Percentiles rank a stretch among this genome's conserved stretches.
Evolutionary conservation across 2,797 vertebrate species (phyloP).

Genomic region (Sternotherus odoratus): DNA sequence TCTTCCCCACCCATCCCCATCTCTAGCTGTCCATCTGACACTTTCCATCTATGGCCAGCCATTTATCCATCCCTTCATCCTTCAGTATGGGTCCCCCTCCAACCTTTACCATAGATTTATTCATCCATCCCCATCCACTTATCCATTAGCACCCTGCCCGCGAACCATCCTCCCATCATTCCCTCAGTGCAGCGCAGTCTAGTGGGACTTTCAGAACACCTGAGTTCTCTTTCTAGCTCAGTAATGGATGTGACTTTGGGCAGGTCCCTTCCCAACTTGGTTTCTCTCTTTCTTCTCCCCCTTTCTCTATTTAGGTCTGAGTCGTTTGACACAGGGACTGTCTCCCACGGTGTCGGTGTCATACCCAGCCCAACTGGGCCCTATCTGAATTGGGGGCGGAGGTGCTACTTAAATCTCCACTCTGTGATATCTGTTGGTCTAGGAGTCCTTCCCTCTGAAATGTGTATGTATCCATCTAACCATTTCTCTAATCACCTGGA

Average conservation of each 20-base stretch:
- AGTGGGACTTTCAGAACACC: neutral
- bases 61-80: neutral
- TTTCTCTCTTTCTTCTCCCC: neutral
- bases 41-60: neutral
- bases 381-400: neutral
- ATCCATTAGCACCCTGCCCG: no score
- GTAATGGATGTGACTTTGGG: fast-evolving
- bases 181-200: neutral
- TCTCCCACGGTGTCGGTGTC: neutral
- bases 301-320: neutral
- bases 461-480: neutral
- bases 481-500: neutral
- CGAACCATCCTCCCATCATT: no score
- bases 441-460: neutral
- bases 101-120: no score
- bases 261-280: neutral
- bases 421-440: neutral
- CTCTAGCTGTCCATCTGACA: no score
- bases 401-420: neutral
- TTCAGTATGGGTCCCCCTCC: no score
- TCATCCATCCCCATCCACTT: no score
- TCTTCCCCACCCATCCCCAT: neutral
- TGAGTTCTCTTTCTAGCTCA: neutral
- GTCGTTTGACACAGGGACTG: no score
- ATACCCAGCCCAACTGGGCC: no score